Base-by-base conservation (phyloP, 2,113 vertebrate species). In the Sciurus niger region DNA sequence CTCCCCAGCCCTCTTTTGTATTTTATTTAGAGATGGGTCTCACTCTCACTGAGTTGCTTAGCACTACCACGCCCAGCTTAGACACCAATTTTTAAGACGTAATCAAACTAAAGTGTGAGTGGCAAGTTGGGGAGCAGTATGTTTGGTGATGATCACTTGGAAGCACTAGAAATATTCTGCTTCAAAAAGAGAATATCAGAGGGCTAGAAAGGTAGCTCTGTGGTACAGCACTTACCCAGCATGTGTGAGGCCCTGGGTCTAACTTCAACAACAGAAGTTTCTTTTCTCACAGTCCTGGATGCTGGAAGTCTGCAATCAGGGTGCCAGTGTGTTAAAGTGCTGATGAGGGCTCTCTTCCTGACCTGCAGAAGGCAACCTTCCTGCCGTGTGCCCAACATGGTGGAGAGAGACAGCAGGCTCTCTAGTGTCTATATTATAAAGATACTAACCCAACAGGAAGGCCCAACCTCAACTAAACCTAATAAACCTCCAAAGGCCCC, bases 221-320 rank as follows among this genome's bases (percentile, higher is more conserved):
- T 67, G 4, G 63, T 67, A 30, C 22, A 32, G 63, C 28, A 67
- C 63, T 67, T 24, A 32, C 63, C 25, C 12, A 32, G 63, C 58
- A 60, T 25, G 58, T 60, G 24, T 25, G 58, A 25, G 58, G 24
- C 8, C 58, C 58, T 25, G 58, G 24, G 58, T 25, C 58, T 60
- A 25, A 25, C 9, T 37, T 77, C 51, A 74, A 90, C 55, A 94
- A 79, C 20, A 89, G 73, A 79, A 74, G 46, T 48, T 83, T 77
- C 37, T 72, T 82, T 93, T 83, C 79, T 92, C 55, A 87, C 43
- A 82, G 34, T 84, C 72, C 67, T 58, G 48, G 79, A 92, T 30
- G 24, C 68, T 55, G 1, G 11, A 89, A 51, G 68, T 51, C 84
- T 22, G 46, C 93, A 55, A 55, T 53, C 34, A 92, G 67, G 60